These are phyloP conservation scores for Subacronicta megacephala DNA, from an alignment of 2,888 invertebrate species.

Conservation along the genomic window DNA sequence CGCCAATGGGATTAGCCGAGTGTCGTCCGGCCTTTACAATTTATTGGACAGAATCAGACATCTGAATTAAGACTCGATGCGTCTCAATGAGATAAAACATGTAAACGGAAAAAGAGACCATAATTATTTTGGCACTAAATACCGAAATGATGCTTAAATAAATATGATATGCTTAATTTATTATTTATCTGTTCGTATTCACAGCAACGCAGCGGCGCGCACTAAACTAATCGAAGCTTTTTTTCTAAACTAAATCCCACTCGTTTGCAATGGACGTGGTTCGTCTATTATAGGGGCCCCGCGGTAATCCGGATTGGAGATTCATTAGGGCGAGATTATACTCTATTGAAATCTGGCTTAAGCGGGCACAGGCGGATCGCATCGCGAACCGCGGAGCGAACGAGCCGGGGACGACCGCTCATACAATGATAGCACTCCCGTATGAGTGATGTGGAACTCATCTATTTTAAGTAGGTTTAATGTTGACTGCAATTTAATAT, in stretches of 20 bases:
- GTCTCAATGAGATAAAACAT: slow-evolving; percentile 27
- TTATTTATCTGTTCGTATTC: slow-evolving; percentile 43
- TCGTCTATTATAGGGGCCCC: slow-evolving; percentile 81
- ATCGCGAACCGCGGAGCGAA: slow-evolving; percentile 56
- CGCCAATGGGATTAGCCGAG: slow-evolving; percentile 87
- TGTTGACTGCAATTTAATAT: slow-evolving; percentile 20
- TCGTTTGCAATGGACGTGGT: slow-evolving; percentile 80
- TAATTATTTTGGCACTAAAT: slow-evolving; percentile 23
- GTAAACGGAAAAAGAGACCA: slow-evolving; percentile 16
- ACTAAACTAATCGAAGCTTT: slow-evolving; percentile 83
- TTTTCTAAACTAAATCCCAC: slow-evolving; percentile 81
- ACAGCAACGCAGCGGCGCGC: slow-evolving; percentile 51
- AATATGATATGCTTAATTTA: slow-evolving; percentile 3
- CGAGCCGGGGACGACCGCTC: slow-evolving; percentile 32
- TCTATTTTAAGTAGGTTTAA: slow-evolving; percentile 44
- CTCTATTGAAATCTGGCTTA: slow-evolving; percentile 89
- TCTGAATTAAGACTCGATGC: slow-evolving; percentile 69
- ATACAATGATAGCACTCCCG: slow-evolving; percentile 42
- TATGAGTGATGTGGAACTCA: slow-evolving; percentile 39
- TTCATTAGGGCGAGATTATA: slow-evolving; percentile 90
- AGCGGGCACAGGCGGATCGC: slow-evolving; percentile 72
- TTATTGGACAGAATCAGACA: slow-evolving; percentile 83
- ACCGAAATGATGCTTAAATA: slow-evolving; percentile 21
- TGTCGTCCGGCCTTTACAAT: slow-evolving; percentile 83
- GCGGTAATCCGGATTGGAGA: slow-evolving; percentile 88